Conservation (phyloP, 2,888 invertebrate genomes). For the Eurois occulta region DNA sequence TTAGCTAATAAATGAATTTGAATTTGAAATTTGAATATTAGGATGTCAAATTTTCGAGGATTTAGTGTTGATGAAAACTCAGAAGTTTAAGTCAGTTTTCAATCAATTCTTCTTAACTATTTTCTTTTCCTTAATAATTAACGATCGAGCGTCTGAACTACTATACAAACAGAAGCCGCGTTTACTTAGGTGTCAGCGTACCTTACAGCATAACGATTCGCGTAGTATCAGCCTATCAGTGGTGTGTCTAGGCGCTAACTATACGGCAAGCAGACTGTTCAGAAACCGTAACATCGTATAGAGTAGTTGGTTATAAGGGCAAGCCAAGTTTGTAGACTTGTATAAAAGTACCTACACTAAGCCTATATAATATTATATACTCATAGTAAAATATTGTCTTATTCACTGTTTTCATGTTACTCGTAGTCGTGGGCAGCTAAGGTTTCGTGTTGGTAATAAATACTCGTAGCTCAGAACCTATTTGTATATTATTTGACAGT, state of each 20-base stretch:
- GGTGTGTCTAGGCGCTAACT: not conserved
- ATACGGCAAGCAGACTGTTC: not conserved
- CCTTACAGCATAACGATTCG: not conserved
- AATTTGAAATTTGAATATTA: too few species aligned
- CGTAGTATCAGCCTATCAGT: not conserved
- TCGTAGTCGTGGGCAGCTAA: not conserved
- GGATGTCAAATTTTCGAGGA: not conserved
- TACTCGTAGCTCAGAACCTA: not conserved
- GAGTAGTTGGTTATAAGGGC: not conserved
- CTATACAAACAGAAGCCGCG: constrained; percentile 10
- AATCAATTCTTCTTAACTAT: constrained; percentile 9
- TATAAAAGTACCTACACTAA: not conserved
- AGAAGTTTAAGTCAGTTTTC: not conserved
- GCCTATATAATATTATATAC: not conserved
- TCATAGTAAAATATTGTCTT: constrained; percentile 14
- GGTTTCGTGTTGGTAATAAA: not conserved
- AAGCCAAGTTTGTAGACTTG: not conserved
- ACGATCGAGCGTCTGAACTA: not conserved
- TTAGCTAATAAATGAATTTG: too few species aligned
- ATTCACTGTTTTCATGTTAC: constrained; percentile 3
- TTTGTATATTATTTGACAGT: not conserved
- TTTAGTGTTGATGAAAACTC: not conserved
- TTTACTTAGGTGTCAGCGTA: constrained; percentile 19
- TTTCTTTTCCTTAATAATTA: constrained; percentile 20
- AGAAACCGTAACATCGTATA: not conserved